Evolutionary conservation across 2,113 vertebrate species (phyloP).

Genomic region (Rhabdornis inornatus): DNA sequence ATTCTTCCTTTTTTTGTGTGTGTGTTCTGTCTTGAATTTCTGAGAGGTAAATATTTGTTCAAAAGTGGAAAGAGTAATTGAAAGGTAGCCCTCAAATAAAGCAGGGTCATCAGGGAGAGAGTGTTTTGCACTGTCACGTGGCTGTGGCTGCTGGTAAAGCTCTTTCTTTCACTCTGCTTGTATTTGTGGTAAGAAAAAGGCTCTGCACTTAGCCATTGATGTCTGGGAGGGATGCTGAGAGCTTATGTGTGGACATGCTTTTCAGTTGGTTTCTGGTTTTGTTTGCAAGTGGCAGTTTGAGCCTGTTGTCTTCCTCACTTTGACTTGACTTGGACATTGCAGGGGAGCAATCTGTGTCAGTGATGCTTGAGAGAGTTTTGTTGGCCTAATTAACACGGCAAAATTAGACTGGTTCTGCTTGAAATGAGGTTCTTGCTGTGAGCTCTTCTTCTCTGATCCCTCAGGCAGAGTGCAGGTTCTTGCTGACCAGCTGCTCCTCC

Average conservation of each 20-base stretch:
- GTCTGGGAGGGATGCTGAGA: not conserved
- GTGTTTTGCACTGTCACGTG: not conserved
- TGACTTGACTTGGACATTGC: not conserved
- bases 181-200: not conserved
- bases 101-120: not conserved
- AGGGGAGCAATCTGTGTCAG: not conserved
- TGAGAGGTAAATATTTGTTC: slow-evolving; percentile 32
- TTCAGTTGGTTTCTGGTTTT: not conserved
- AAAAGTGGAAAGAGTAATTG: not conserved
- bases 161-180: not conserved
- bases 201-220: not conserved
- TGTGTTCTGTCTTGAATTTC: not conserved
- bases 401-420: not conserved
- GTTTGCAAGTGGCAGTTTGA: not conserved
- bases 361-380: not conserved
- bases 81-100: slow-evolving; percentile 23
- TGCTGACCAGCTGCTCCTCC: not conserved
- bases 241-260: fast-evolving
- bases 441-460: not conserved
- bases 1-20: not conserved
- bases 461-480: not conserved
- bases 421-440: not conserved
- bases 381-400: not conserved
- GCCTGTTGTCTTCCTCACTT: not conserved
- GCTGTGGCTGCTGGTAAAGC: not conserved